Base-by-base conservation (phyloP, 2,888 invertebrate genomes). In the Pristionchus mayeri region DNA sequence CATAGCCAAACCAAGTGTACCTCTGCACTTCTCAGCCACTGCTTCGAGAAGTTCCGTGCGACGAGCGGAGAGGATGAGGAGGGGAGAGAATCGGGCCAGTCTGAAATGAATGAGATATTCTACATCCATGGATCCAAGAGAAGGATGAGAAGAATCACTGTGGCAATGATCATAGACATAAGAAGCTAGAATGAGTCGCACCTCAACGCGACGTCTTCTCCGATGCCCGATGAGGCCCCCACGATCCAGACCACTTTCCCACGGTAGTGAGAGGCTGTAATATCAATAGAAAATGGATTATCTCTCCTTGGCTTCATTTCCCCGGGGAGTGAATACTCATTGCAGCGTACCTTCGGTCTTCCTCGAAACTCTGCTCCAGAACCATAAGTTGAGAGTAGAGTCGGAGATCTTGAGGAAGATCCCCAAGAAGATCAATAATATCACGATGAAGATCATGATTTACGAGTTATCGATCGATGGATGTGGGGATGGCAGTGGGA, bases 321-420 rank as follows among this genome's bases (percentile, higher is more conserved):
- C n/a, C n/a, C n/a, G n/a, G n/a, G n/a, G n/a, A n/a, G 11, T 54
- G 34, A 63, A 30, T 27, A n/a, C 4, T 63, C 34, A 63, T 4
- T 21, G 63, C 27, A 16, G 37, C 54, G 37, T 21, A 82, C 81
- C 81, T 82, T 82, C 81, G 18, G 13, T 63, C 24, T 30, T 60
- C 16, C 60, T 27, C 6, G 27, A 21, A 1, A 63, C 48, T 44
- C 81, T 24, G 2, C 11, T 63, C 81, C 81, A 82, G 63, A 82
- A 82, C 30, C 30, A 82, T 21, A 82, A 63, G 48, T 63, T 82
- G 63, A 82, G 37, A 4, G 81, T 63, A 9, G 63, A 63, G 48
- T 82, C 81, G 48, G 81, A 82, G 81, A 82, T 30, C 48, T 82
- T 82, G 44, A 82, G 63, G 63, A 63, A 82, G 44, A 82, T 48